phyloP scores from a whole-genome alignment of 2,888 invertebrate genomes.

The Epinotia nisella region DNA sequence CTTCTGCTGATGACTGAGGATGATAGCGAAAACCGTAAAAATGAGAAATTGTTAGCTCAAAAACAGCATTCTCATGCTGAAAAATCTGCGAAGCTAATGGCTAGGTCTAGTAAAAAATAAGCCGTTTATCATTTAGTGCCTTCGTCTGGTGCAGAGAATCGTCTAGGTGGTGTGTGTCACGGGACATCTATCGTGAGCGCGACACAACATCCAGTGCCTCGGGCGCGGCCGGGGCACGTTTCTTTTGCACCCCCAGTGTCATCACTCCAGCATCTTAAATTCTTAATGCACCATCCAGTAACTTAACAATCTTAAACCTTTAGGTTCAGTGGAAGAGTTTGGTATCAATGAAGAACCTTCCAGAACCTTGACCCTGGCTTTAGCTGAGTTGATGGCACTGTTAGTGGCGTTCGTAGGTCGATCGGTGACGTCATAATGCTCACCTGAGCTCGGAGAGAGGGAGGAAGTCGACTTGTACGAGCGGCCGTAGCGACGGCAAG shows the following conservation, averaged over 20 bases:
- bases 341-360: background rate
- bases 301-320: background rate
- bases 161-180: conserved; percentile 69
- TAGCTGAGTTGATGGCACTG: conserved; percentile 19
- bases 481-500: conserved; percentile 96
- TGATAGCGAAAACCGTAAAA: conserved; percentile 57
- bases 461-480: conserved; percentile 97
- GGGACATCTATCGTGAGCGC: conserved; percentile 55
- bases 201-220: conserved; percentile 44
- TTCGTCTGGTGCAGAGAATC: conserved; percentile 73
- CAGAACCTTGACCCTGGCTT: background rate
- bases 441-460: conserved; percentile 97
- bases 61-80: conserved; percentile 71
- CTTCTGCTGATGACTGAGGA: conserved; percentile 60
- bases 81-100: conserved; percentile 71
- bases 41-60: conserved; percentile 52
- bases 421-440: conserved; percentile 52
- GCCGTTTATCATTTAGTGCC: conserved; percentile 84
- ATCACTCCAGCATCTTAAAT: conserved; percentile 1
- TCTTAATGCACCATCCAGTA: background rate
- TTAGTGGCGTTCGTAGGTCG: conserved; percentile 5
- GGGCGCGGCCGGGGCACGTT: conserved; percentile 11
- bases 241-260: background rate
- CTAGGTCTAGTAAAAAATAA: conserved; percentile 63
- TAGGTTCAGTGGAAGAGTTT: background rate